Base-by-base conservation (phyloP, 2,888 invertebrate species). In the Drosophila mimetica region DNA sequence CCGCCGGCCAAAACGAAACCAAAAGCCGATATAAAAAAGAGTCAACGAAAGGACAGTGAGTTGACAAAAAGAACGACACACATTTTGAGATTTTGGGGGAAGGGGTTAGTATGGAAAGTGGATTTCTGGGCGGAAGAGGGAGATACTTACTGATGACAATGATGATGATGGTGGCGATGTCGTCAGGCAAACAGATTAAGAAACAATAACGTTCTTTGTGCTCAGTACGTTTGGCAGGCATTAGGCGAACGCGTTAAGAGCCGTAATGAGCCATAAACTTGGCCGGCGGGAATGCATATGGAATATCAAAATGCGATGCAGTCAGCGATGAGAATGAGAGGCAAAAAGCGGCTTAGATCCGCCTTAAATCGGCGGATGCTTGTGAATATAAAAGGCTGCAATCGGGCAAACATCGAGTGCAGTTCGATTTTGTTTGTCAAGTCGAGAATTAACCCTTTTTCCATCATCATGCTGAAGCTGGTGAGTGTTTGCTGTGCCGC, bases 191-290 rank as follows among this genome's bases (percentile, higher is more conserved):
- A 44, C 77, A 83, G 74, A 84, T 84, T 80, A 71, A 84, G 70
- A 77, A 66, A 76, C 66, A 80, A 80, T 77, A 75, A 61, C 18
- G 20, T 47, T 50, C 44, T 47, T 63, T 60, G 61, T 44, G 22
- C 37, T 48, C 46, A 44, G 44, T 37, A 54, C 65, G 50, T 64
- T 55, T 48, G 52, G 47, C 53, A 55, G 74, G 65, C 76, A 75
- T 80, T 84, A 72, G 86, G 48, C 51, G 52, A 74, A 57, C 78
- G 66, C 76, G 51, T 81, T 73, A 71, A 54, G 71, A 65, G 52
- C 55, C 60, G 67, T 77, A 85, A 75, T 79, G 76, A 76, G 76
- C 76, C 53, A 81, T 77, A 77, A 79, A 77, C 57, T 73, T 74
- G 69, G 48, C 69, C 57, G 52, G 61, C 70, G 65, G 16, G 61